Base-by-base conservation (phyloP, 2,888 invertebrate species). In the Meliscaeva auricollis region DNA sequence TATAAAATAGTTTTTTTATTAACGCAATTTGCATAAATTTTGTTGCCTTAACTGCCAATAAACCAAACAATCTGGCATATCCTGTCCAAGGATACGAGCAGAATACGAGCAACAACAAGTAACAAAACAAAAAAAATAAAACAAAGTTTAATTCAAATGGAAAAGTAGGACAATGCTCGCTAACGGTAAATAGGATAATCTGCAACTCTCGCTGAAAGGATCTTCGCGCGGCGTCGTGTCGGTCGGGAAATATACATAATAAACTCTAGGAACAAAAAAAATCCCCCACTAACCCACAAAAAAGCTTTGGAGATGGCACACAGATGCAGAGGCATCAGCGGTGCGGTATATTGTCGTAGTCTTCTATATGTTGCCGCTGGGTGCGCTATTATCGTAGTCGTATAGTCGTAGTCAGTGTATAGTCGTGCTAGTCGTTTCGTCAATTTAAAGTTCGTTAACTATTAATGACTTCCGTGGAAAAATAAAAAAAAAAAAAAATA, bases 401-500 rank as follows among this genome's bases (percentile, higher is more conserved):
- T 38, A 9, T 56, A 6, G 35, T 62, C 64, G 69, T 70, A 2
- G 38, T 9, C 35, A 35, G 70, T 15, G 46, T 46, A 48, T 7
- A 41, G 20, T 13, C 15, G 15, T 50, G 15, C 17, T 64, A 77
- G 81, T 66, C 77, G 82, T 82, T 87, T 78, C 87, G 82, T 87
- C 87, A 87, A 87, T 87, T 87, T 87, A 87, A 87, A 82, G 87
- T 87, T 87, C 73, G 87, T 87, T 82, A 87, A 87, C 87, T 87
- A 87, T 87, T 87, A 87, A 87, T 87, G 87, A 78, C 77, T 87
- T 87, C 87, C 87, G 77, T 74, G 77, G 82, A 35, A 50, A 48
- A 46, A 32, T 26, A 17, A 17, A 64, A 32, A 48, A 32, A 64
- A 30, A 64, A n/a, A n/a, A n/a, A n/a, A n/a, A n/a, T n/a, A n/a